Evolutionary conservation across 1,140 invertebrate genomes (phyloP).

Genomic region (Hypsibius dujardini): DNA sequence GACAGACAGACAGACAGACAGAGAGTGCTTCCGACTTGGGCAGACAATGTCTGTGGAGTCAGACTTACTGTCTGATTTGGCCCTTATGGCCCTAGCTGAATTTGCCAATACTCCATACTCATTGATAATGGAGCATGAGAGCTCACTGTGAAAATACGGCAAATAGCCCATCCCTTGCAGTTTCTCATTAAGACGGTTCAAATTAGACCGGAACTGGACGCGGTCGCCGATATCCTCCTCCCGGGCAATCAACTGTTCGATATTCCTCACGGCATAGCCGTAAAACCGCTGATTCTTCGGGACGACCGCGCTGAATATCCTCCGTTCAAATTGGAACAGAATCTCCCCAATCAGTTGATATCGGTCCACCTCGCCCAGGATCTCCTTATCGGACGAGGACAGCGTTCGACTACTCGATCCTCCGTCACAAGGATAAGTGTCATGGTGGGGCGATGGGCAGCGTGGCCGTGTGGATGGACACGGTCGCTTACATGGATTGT

Average conservation of each 20-base stretch:
- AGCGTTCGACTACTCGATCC: neutral
- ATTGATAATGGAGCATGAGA: constrained; percentile 13
- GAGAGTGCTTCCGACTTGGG: too few species aligned
- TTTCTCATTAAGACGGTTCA: neutral
- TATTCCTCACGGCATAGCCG: constrained; percentile 11
- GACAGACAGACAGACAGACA: too few species aligned
- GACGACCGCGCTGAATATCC: neutral
- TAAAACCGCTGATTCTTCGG: constrained; percentile 9
- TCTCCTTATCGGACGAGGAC: neutral
- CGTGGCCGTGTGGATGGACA: neutral
- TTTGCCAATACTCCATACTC: constrained; percentile 11
- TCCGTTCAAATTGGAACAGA: constrained; percentile 9
- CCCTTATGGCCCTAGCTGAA: neutral
- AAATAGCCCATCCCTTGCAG: neutral
- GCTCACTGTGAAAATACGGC: constrained; percentile 8
- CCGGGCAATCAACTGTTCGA: constrained; percentile 7
- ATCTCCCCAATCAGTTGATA: neutral
- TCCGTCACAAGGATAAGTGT: neutral
- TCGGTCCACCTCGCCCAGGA: neutral
- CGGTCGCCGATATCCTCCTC: neutral
- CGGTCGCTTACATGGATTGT: neutral
- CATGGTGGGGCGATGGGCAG: neutral
- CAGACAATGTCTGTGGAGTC: too few species aligned
- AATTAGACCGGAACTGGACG: neutral
- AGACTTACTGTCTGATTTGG: neutral